Evolutionary conservation across 2,113 vertebrate species (phyloP).

Genomic region (Pomatorhinus ruficollis): DNA sequence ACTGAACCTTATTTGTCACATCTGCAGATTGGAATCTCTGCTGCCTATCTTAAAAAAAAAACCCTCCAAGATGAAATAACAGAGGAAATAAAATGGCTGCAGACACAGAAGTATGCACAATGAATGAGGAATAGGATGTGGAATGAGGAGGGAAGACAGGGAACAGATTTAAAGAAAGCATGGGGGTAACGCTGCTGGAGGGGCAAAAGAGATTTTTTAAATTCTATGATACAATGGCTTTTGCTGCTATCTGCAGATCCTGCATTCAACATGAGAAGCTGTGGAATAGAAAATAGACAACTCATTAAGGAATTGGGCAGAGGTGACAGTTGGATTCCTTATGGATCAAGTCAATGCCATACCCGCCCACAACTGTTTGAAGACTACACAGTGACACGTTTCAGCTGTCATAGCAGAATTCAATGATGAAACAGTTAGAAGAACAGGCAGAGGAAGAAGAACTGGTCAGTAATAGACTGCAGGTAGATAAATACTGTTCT

Average conservation of each 20-base stretch:
- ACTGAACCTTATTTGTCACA: neutral
- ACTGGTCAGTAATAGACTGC: slow-evolving; percentile 12
- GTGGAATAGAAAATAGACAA: slow-evolving; percentile 30
- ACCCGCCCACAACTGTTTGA: slow-evolving; percentile 7
- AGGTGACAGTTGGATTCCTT: slow-evolving; percentile 33
- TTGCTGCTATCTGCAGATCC: slow-evolving; percentile 20
- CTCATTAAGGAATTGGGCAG: slow-evolving; percentile 39
- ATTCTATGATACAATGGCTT: neutral
- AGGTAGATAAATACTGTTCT: neutral
- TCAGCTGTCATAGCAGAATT: slow-evolving; percentile 1
- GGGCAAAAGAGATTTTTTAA: neutral
- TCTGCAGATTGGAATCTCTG: neutral
- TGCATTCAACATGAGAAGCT: neutral
- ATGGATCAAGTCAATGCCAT: slow-evolving; percentile 12
- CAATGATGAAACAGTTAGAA: slow-evolving; percentile 53
- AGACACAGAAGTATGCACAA: neutral
- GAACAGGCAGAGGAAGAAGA: slow-evolving; percentile 28
- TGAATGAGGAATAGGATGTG: neutral
- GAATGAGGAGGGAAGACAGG: neutral
- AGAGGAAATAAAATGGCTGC: slow-evolving; percentile 18
- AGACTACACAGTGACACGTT: slow-evolving; percentile 12
- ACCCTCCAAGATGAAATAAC: neutral
- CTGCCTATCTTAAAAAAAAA: neutral
- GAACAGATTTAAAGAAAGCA: neutral
- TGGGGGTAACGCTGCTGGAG: neutral